Evolutionary conservation across 2,888 invertebrate genomes (phyloP).

Genomic region (Habrosyne pyritoides): DNA sequence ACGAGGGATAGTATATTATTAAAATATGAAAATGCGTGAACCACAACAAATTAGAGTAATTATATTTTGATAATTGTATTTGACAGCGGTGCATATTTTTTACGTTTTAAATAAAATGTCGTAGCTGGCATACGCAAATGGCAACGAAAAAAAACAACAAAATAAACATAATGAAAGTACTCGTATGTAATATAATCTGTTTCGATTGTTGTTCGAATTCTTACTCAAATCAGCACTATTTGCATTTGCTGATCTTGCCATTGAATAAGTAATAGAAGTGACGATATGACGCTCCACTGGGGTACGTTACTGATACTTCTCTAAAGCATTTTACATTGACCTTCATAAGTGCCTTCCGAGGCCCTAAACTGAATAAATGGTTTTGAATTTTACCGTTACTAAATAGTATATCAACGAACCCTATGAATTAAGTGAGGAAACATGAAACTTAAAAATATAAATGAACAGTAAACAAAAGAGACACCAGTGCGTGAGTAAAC

Average conservation of each 20-base stretch:
- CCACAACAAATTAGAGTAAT: too few species aligned
- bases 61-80: neutral
- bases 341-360: too few species aligned
- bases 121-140: neutral
- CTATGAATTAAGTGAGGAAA: constrained; percentile 29
- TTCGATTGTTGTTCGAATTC: too few species aligned
- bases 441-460: constrained; percentile 45
- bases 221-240: too few species aligned
- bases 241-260: too few species aligned
- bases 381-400: neutral
- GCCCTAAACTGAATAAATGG: neutral
- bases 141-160: too few species aligned
- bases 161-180: neutral
- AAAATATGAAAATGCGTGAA: neutral
- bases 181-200: too few species aligned
- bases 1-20: neutral
- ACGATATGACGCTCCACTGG: too few species aligned
- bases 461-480: constrained; percentile 58
- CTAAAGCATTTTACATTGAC: too few species aligned
- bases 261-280: too few species aligned
- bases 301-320: too few species aligned
- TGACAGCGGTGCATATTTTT: neutral
- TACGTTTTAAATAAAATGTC: neutral
- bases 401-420: constrained; percentile 13
- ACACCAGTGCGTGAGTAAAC: constrained; percentile 53